These are phyloP conservation scores for Ephialtes manifestator DNA, from an alignment of 2,888 invertebrate species.

Conservation along the genomic window DNA sequence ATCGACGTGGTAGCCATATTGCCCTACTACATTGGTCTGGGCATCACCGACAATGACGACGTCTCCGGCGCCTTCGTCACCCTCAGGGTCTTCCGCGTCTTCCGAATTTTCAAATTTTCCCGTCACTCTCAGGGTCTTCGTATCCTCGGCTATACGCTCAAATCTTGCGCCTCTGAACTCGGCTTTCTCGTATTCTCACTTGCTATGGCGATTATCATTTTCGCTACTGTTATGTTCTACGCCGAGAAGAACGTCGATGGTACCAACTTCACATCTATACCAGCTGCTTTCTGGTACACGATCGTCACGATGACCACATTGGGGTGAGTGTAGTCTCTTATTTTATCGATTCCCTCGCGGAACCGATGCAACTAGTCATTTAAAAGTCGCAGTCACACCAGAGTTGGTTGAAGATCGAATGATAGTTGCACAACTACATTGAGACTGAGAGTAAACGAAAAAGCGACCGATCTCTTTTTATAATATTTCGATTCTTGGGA, in stretches of 20 bases:
- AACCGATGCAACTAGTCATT: too few relatives aligned
- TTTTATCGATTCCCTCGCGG: too few relatives aligned
- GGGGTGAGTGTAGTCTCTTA: conserved; percentile 91
- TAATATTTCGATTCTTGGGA: too few relatives aligned
- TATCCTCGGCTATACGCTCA: conserved; percentile 99
- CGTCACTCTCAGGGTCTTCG: conserved; percentile 99
- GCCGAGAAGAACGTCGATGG: conserved; percentile 99
- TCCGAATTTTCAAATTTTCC: conserved; percentile 99
- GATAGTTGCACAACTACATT: too few relatives aligned
- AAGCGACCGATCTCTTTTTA: too few relatives aligned
- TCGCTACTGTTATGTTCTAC: conserved; percentile 99
- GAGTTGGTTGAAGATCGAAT: too few relatives aligned
- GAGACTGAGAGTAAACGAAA: too few relatives aligned
- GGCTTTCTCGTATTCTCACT: conserved; percentile 99
- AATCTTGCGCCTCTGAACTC: conserved; percentile 99
- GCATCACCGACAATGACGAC: conserved; percentile 99
- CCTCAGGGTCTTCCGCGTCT: conserved; percentile 99
- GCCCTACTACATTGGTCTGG: conserved; percentile 99
- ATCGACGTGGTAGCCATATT: conserved; percentile 99
- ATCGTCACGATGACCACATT: conserved; percentile 99
- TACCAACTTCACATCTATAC: conserved; percentile 99
- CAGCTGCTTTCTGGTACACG: conserved; percentile 99
- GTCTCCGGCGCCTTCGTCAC: conserved; percentile 99
- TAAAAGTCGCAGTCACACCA: too few relatives aligned
- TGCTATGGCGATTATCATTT: conserved; percentile 99